phyloP scores from a whole-genome alignment of 2,797 vertebrate genomes.

The Delichon dasypus region DNA sequence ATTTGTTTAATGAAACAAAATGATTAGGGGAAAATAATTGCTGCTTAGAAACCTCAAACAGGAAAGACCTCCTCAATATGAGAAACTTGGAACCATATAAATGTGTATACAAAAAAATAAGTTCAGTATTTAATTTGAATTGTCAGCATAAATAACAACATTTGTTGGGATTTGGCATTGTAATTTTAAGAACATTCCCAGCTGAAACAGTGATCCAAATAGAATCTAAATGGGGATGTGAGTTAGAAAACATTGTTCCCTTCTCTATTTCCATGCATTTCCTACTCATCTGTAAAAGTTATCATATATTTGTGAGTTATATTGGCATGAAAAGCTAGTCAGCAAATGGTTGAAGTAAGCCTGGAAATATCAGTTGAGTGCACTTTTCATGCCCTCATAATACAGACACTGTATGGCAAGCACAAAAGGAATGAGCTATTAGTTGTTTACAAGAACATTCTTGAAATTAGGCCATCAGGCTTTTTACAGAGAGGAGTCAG shows the following conservation, averaged over 20 bases:
- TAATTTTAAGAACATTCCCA: not conserved
- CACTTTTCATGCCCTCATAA: not conserved
- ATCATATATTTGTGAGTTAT: not conserved
- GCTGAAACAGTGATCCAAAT: not conserved
- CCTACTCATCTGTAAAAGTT: not conserved
- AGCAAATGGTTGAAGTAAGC: not conserved
- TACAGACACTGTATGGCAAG: not conserved
- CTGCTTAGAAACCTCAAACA: not conserved
- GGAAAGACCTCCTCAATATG: not conserved
- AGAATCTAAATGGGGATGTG: not conserved
- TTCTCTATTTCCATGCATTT: not conserved
- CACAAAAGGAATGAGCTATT: not conserved
- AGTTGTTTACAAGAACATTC: constrained; percentile 31
- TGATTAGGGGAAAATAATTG: not conserved
- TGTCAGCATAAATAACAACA: not conserved
- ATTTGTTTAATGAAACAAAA: not conserved
- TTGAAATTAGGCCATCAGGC: constrained; percentile 23
- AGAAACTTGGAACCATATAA: not conserved
- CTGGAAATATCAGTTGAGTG: not conserved
- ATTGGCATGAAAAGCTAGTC: not conserved
- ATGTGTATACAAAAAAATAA: not conserved
- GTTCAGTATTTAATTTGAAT: not conserved
- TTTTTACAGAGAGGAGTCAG: constrained; percentile 11
- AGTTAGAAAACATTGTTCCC: not conserved
- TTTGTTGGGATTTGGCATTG: not conserved